Evolutionary conservation across 1,140 invertebrate species (phyloP).

Genomic region (Scaptomyza pallida): DNA sequence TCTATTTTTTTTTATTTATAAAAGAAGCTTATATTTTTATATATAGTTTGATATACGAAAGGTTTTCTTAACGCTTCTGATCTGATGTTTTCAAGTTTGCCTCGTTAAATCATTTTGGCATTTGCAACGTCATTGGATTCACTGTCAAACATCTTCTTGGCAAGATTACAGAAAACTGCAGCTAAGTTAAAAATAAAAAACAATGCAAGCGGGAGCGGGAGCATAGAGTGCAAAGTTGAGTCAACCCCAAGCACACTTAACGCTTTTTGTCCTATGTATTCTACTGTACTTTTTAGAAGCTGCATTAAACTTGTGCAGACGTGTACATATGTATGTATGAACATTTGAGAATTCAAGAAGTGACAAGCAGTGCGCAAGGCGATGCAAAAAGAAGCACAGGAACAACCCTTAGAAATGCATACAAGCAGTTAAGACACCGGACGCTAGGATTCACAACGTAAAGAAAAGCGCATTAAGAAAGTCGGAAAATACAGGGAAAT

Average conservation of each 20-base stretch:
- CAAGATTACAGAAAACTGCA: constrained; percentile 18
- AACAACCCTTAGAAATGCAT: constrained; percentile 65
- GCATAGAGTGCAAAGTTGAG: constrained; percentile 58
- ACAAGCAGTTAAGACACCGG: constrained; percentile 9
- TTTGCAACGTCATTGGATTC: no score
- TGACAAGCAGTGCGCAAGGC: constrained; percentile 19
- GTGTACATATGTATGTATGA: constrained; percentile 5
- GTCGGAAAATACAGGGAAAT: constrained; percentile 56
- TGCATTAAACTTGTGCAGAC: constrained; percentile 56
- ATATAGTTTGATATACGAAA: no score
- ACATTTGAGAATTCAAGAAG: not conserved
- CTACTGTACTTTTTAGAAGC: constrained; percentile 50
- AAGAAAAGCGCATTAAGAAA: constrained; percentile 22
- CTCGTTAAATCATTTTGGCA: no score
- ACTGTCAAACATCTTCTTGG: no score
- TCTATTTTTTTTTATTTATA: no score
- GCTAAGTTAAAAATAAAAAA: constrained; percentile 2
- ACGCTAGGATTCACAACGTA: constrained; percentile 19
- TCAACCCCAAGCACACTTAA: constrained; percentile 68
- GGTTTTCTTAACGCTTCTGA: no score
- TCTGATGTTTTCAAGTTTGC: no score
- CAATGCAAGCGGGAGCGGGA: not conserved
- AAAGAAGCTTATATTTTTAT: no score
- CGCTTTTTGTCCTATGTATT: constrained; percentile 11
- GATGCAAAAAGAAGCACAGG: constrained; percentile 14